Conservation (phyloP, 2,888 invertebrate species). For the Temnothorax unifasciatus region DNA sequence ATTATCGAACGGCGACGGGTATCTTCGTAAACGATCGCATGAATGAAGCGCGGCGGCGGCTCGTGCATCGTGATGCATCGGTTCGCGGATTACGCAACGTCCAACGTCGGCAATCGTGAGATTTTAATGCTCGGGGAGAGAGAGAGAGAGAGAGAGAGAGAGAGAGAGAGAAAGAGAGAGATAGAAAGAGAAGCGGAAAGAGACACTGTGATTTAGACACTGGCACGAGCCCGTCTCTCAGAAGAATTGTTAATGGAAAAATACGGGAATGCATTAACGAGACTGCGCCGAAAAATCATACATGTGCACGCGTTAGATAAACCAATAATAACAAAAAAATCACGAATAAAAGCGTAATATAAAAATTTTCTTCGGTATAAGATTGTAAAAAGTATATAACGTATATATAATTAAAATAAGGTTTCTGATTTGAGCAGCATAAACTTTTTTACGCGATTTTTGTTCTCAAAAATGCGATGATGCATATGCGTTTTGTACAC, state of each 20-base stretch:
- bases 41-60: constrained; percentile 64
- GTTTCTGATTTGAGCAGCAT: background rate
- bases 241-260: constrained; percentile 26
- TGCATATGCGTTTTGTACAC: background rate
- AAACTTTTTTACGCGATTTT: background rate
- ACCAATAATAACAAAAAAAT: background rate
- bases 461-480: background rate
- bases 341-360: too few relatives aligned
- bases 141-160: background rate
- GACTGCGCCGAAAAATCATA: background rate
- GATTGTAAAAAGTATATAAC: background rate
- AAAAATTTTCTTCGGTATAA: background rate
- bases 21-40: constrained; percentile 67
- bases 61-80: constrained; percentile 41
- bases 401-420: background rate
- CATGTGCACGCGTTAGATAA: background rate
- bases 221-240: background rate
- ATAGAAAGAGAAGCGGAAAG: constrained; percentile 1
- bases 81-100: constrained; percentile 62
- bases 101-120: constrained; percentile 24
- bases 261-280: constrained; percentile 3
- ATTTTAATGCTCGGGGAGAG: constrained; percentile 28
- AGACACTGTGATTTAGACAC: constrained; percentile 23
- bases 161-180: background rate
- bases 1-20: constrained; percentile 60